Conservation (phyloP, 2,113 vertebrate genomes). For the Xenus cinereus region DNA sequence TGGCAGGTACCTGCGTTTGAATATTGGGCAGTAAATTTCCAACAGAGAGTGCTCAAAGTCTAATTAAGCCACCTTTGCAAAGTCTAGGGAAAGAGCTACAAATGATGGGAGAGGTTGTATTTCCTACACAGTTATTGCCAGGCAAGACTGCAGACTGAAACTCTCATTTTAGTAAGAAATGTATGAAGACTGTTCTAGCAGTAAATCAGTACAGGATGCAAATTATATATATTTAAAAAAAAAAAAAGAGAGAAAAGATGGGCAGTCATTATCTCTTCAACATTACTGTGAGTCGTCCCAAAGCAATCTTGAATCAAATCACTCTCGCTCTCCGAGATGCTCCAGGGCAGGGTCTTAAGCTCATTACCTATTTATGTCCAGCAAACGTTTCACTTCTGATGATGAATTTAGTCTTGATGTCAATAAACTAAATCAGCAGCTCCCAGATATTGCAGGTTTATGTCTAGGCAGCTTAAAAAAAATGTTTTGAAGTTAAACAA, state of each 20-base stretch:
- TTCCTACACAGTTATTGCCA: neutral
- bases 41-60: neutral
- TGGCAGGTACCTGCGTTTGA: neutral
- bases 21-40: neutral
- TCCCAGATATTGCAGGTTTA: neutral
- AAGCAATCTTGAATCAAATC: conserved; percentile 16
- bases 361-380: neutral
- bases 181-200: neutral
- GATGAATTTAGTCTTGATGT: neutral
- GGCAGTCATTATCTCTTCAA: neutral
- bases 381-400: neutral
- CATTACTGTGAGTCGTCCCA: neutral
- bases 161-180: neutral
- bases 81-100: neutral
- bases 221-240: neutral
- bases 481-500: neutral
- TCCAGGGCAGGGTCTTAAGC: neutral
- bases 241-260: neutral
- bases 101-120: neutral
- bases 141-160: neutral
- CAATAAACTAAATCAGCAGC: neutral
- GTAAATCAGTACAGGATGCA: neutral
- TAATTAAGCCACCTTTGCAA: neutral
- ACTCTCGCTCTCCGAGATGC: neutral
- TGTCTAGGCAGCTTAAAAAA: neutral